Evolutionary conservation across 2,113 vertebrate genomes (phyloP), one percentile per base, ranked within the genome.

Genomic region (Plestiodon gilberti): DNA sequence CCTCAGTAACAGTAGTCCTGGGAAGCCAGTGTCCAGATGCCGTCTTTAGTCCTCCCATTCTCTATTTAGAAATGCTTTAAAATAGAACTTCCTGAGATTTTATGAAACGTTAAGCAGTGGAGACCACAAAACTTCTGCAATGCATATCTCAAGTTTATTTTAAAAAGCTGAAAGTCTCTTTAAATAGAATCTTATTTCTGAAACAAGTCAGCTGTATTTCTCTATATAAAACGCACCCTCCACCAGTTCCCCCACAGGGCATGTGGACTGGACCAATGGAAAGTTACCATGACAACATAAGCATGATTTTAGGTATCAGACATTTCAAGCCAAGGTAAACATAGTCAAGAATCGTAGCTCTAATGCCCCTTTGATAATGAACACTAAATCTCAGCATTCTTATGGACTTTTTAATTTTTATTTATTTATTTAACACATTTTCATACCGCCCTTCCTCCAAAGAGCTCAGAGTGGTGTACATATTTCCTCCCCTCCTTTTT

Each of bases 251-350:
- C 96, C 94, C 87, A 91, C 92, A 94, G 95, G 95, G 91, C 80
- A 67, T 92, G 95, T 94, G 93, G 86, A 95, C 95, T 93, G 93
- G 91, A 92, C 86, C 89, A 94, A 96, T 93, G 94, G 95, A 96
- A 97, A 95, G 96, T 96, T 97, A 93, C 96, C 95, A 97, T 97
- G 96, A 95, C 95, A 95, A 97, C 96, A 77, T 1, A 48, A 88
- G 84, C 7, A 23, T 96, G 97, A 97, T 97, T 97, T 97, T 96
- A 95, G 92, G 93, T 91, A 94, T 93, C 93, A 93, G 89, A 94
- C 93, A 95, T 83, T 48, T 86, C 89, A 91, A 78, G 93, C 95
- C 94, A 95, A 96, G 94, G 87, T 91, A 96, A 95, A 96, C 84
- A 88, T 75, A 92, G 94, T 94, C 92, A 94, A 94, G 93, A 95